Conservation (phyloP, 2,888 invertebrate genomes). For the Conchocele bisecta region DNA sequence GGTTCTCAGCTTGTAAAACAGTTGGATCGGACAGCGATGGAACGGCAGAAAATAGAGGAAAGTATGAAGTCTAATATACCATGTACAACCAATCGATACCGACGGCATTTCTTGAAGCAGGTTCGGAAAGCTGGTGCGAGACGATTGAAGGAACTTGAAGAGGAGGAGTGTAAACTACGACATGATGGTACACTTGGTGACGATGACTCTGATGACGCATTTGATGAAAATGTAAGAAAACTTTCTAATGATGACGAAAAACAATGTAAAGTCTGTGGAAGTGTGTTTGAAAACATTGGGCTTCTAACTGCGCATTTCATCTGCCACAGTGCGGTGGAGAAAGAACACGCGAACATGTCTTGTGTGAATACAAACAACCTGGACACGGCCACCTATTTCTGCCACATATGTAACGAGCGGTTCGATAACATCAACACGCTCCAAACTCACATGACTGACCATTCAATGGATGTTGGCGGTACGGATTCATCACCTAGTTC, state of each 20-base stretch:
- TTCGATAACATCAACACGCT: conserved; percentile 23
- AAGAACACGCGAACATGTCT: conserved; percentile 9
- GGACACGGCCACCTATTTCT: conserved; percentile 29
- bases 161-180: background rate
- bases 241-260: background rate
- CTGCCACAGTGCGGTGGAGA: conserved; percentile 29
- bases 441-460: conserved; percentile 31
- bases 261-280: conserved; percentile 20
- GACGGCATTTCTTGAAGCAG: conserved; percentile 35
- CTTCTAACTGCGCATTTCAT: conserved; percentile 27
- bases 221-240: conserved; percentile 13
- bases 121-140: conserved; percentile 22
- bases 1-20: too few species aligned
- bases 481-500: background rate
- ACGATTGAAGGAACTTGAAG: background rate
- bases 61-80: conserved; percentile 16
- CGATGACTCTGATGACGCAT: conserved; percentile 12
- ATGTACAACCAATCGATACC: conserved; percentile 34
- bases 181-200: background rate
- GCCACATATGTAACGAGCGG: conserved; percentile 40
- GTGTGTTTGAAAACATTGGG: conserved; percentile 14
- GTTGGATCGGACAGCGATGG: too few species aligned
- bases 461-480: conserved; percentile 8
- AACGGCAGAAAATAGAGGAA: too few species aligned
- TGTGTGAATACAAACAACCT: background rate